Conservation (phyloP, 2,113 vertebrate species). For the Mus pahari region DNA sequence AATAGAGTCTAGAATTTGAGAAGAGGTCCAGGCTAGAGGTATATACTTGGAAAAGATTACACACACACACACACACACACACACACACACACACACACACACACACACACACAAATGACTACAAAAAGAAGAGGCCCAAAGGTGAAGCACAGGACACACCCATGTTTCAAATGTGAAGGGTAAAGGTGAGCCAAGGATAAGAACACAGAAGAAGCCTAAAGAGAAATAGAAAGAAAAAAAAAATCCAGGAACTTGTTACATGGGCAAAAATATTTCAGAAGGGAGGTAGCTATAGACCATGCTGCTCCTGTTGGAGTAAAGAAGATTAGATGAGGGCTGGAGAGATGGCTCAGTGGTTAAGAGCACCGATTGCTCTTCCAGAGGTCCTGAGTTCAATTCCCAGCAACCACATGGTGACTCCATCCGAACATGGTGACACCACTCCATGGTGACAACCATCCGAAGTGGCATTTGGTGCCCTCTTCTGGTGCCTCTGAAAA, state of each 20-base stretch:
- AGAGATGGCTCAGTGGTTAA: too few relatives aligned
- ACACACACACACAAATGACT: too few relatives aligned
- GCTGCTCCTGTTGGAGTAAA: neutral
- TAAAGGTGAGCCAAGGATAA: neutral
- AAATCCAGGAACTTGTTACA: neutral
- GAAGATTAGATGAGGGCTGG: neutral
- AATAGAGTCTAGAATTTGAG: neutral
- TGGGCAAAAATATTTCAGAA: neutral
- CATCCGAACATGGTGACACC: too few relatives aligned
- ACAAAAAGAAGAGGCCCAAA: neutral
- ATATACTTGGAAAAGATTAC: neutral
- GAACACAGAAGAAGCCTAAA: neutral
- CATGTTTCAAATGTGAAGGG: neutral
- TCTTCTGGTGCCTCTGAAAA: too few relatives aligned
- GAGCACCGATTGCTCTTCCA: neutral
- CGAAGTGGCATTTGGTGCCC: too few relatives aligned
- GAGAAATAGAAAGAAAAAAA: neutral
- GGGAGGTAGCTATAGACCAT: neutral
- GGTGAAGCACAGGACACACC: neutral
- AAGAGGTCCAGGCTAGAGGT: neutral
- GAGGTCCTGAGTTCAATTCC: too few relatives aligned
- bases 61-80: too few relatives aligned
- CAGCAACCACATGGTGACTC: too few relatives aligned
- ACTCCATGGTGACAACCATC: too few relatives aligned
- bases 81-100: too few relatives aligned